Conservation (phyloP, 2,888 invertebrate species). For the Watsonalla binaria region DNA sequence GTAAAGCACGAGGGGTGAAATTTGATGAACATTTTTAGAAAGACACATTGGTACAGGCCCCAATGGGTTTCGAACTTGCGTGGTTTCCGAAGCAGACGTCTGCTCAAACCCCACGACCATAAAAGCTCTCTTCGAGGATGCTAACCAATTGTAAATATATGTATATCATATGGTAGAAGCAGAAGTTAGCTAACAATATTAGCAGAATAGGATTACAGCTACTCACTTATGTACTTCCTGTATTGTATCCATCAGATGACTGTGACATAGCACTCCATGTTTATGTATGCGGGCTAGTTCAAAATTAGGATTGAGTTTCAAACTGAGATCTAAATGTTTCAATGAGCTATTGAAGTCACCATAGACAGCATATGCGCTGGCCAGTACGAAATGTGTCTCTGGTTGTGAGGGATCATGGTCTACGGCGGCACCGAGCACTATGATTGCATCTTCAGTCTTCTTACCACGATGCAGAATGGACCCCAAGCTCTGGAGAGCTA, state of each 20-base stretch:
- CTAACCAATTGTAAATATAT: too few species aligned
- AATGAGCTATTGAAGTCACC: conserved; percentile 86
- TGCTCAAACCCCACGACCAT: too few species aligned
- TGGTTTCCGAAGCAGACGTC: too few species aligned
- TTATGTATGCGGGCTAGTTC: conserved; percentile 80
- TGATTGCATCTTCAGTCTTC: conserved; percentile 84
- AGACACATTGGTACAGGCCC: too few species aligned
- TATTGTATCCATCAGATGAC: conserved; percentile 80
- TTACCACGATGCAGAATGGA: conserved; percentile 84
- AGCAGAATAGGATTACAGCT: neutral
- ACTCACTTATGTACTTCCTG: conserved; percentile 82
- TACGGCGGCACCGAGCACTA: conserved; percentile 84
- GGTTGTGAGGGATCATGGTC: conserved; percentile 82
- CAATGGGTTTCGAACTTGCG: too few species aligned
- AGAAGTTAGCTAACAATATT: too few species aligned
- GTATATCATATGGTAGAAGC: too few species aligned
- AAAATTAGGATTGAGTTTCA: conserved; percentile 81
- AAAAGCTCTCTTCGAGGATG: too few species aligned
- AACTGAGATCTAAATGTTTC: conserved; percentile 76
- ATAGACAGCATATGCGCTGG: conserved; percentile 84
- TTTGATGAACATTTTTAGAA: too few species aligned
- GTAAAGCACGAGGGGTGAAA: too few species aligned
- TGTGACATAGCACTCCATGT: conserved; percentile 83
- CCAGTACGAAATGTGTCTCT: conserved; percentile 83
- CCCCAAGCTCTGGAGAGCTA: conserved; percentile 85